Evolutionary conservation across 2,888 invertebrate genomes (phyloP).

Genomic region (Dorcus hopei): DNA sequence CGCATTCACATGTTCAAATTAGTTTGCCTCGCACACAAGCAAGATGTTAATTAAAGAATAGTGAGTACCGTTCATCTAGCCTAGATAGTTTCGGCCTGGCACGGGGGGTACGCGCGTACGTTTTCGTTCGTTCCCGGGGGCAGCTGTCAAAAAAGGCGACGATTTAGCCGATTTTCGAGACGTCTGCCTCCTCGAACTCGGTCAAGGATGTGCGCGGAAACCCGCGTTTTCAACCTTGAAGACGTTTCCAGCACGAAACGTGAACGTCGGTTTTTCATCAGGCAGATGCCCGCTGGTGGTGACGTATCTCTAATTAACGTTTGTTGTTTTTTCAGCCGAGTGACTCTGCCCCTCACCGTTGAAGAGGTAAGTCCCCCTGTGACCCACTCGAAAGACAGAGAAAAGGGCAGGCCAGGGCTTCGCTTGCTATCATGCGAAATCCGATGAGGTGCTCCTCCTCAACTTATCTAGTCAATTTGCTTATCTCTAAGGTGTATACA

Average conservation of each 20-base stretch:
- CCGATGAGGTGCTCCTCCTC: too few species aligned
- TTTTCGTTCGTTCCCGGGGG: conserved; percentile 6
- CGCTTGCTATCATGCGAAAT: too few species aligned
- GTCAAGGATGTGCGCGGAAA: conserved; percentile 6
- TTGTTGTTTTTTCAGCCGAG: conserved; percentile 68
- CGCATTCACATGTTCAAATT: conserved; percentile 39
- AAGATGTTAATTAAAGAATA: conserved; percentile 71
- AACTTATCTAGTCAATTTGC: too few species aligned
- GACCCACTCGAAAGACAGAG: conserved; percentile 1
- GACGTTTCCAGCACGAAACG: conserved; percentile 23
- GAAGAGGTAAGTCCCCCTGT: conserved; percentile 77
- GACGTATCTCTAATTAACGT: conserved; percentile 18
- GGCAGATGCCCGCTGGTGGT: neutral
- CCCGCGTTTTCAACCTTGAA: neutral
- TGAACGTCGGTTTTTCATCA: conserved; percentile 12
- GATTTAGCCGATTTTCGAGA: conserved; percentile 10
- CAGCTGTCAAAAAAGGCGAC: conserved; percentile 12
- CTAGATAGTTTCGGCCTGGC: conserved; percentile 8
- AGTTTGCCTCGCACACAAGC: conserved; percentile 41
- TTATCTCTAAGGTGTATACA: neutral
- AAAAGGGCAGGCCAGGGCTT: too few species aligned
- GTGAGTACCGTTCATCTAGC: conserved; percentile 53
- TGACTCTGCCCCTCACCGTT: conserved; percentile 92
- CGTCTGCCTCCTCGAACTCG: conserved; percentile 3
- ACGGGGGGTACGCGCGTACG: neutral